Percentiles rank a stretch among this genome's conserved stretches.
phyloP scores from a whole-genome alignment of 2,888 invertebrate genomes.

The Caenorhabditis japonica region DNA sequence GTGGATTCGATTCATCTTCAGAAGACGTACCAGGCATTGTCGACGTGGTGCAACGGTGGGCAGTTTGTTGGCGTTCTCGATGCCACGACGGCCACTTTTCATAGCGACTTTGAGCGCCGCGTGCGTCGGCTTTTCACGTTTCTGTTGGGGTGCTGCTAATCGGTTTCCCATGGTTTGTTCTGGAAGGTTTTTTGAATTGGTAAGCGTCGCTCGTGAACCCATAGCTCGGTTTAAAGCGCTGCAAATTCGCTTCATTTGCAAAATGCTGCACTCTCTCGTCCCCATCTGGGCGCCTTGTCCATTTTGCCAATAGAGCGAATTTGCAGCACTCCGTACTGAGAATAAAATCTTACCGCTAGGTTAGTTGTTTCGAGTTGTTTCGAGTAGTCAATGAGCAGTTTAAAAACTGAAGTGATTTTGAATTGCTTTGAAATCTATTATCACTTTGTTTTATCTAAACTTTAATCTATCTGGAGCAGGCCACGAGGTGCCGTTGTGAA shows the following conservation, averaged over 20 bases:
- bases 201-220: slow-evolving; percentile 1
- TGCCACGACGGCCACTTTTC: slow-evolving; percentile 58
- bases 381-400: slow-evolving; percentile 16
- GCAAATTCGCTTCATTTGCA: too few species aligned
- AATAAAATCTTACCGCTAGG: slow-evolving; percentile 13
- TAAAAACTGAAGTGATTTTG: slow-evolving; percentile 27
- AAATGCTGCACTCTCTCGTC: too few species aligned
- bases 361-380: slow-evolving; percentile 8
- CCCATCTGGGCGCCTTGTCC: too few species aligned
- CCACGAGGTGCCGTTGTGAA: too few species aligned
- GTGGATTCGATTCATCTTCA: slow-evolving; percentile 68
- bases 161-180: slow-evolving; percentile 57
- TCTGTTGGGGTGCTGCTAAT: slow-evolving; percentile 50
- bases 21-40: slow-evolving; percentile 66
- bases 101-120: slow-evolving; percentile 66
- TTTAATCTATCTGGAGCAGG: slow-evolving; percentile 18
- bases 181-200: background rate
- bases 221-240: background rate
- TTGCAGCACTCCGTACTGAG: too few species aligned
- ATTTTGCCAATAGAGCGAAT: too few species aligned
- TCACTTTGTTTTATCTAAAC: slow-evolving; percentile 1
- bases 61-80: slow-evolving; percentile 64
- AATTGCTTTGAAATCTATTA: background rate
- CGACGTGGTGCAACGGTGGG: slow-evolving; percentile 65
- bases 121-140: slow-evolving; percentile 66